Evolutionary conservation across 2,888 invertebrate genomes (phyloP), one percentile per base, ranked within the genome.

Genomic region (Diadromus collaris): DNA sequence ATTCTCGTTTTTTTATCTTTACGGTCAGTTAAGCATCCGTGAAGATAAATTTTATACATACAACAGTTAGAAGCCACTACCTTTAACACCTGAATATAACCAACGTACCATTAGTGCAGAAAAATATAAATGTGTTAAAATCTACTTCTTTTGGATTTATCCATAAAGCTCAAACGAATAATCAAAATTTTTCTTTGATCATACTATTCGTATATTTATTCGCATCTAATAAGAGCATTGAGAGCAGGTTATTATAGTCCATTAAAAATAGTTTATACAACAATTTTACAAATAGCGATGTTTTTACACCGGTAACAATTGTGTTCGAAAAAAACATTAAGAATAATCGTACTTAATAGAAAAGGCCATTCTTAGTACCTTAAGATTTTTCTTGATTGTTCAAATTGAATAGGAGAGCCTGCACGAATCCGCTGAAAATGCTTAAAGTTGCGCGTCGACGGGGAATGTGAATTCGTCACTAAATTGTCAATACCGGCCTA

Each of bases 261-360:
- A 54, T 76, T 70, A 51, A 71, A 70, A 70, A 71, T 65, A 76
- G 32, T 65, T 76, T 70, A 71, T 71, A 70, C 76, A 76, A 76
- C 46, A 69, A 41, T 76, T 58, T 69, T 51, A 64, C 29, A 46
- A 48, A 24, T 44, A 61, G 32, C 54, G 21, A 60, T 27, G 24
- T 46, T 10, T 54, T 27, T 6, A 38, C 63, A 16, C 46, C 32
- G 34, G 44, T 70, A 69, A 76, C 56, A 68, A 76, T 76, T 38
- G 68, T 70, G 60, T 76, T 72, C 19, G 24, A 24, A 48, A 68
- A 54, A 38, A 60, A 27, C 16, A n/a, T n/a, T n/a, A 29, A 56
- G 6, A 29, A 27, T 79, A 79, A 70, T 77, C 65, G 69, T 69
- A 73, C 72, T 79, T 54, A 65, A 79, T 70, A 74, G 46, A 38